Evolutionary conservation across 2,113 vertebrate species (phyloP).

Genomic region (Rhombomys opimus): DNA sequence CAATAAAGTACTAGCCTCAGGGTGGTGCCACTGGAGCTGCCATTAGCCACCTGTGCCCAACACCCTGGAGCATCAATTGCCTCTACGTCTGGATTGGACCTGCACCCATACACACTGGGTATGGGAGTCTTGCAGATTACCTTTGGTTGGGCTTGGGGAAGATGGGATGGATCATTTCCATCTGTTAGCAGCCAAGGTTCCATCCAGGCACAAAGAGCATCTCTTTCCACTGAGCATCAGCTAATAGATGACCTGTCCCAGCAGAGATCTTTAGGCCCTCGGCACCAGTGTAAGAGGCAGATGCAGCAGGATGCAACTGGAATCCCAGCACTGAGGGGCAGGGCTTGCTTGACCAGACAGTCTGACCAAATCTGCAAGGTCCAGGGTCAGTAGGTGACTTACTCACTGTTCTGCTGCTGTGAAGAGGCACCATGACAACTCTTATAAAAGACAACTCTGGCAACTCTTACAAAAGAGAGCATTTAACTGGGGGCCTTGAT

Average conservation of each 20-base stretch:
- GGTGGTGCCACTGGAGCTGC: background rate
- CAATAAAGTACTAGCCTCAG: accelerated
- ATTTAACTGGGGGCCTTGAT: background rate
- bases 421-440: background rate
- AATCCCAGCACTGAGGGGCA: background rate
- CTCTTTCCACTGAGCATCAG: background rate
- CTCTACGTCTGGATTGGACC: background rate
- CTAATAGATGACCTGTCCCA: background rate
- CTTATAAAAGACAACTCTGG: background rate
- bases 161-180: background rate
- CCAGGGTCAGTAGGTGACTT: background rate
- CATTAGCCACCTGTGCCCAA: background rate
- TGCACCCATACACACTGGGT: background rate
- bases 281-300: background rate
- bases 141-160: too few relatives aligned
- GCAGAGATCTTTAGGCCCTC: background rate
- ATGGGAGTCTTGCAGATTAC: background rate
- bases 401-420: background rate
- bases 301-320: background rate
- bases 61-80: background rate
- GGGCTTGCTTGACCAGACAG: background rate
- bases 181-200: background rate
- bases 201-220: background rate
- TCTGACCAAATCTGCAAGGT: background rate
- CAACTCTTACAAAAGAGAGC: background rate